Conservation (phyloP, 2,797 vertebrate genomes). For the Ctenopoma multispine region DNA sequence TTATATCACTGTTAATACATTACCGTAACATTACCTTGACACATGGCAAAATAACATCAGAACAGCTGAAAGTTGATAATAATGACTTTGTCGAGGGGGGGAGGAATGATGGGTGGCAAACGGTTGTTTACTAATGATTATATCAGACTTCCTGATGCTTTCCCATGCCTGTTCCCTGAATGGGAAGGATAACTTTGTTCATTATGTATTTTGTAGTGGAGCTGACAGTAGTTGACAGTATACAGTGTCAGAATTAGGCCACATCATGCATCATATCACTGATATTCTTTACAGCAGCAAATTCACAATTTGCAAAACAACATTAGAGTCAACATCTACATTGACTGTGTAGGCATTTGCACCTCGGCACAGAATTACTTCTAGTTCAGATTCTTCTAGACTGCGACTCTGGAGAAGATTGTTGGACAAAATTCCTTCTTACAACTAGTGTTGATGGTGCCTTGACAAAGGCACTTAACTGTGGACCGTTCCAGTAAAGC, state of each 20-base stretch:
- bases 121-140: slow-evolving; percentile 1
- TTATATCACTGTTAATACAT: slow-evolving; percentile 18
- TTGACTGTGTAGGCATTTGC: neutral
- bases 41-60: slow-evolving; percentile 20
- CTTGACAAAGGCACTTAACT: slow-evolving; percentile 68
- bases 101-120: neutral
- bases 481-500: slow-evolving; percentile 1
- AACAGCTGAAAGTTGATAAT: slow-evolving; percentile 20
- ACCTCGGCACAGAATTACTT: slow-evolving; percentile 5
- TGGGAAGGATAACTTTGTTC: neutral
- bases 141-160: neutral
- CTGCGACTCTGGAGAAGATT: slow-evolving; percentile 17
- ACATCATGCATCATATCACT: slow-evolving; percentile 13
- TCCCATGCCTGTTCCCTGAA: neutral
- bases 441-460: slow-evolving; percentile 47
- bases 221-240: slow-evolving; percentile 4
- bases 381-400: slow-evolving; percentile 12
- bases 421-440: neutral
- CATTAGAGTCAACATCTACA: neutral
- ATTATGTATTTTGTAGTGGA: neutral
- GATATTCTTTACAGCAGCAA: slow-evolving; percentile 41
- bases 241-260: slow-evolving; percentile 20
- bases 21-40: slow-evolving; percentile 4
- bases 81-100: neutral
- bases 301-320: slow-evolving; percentile 24